Evolutionary conservation across 2,113 vertebrate genomes (phyloP).

Genomic region (Channa maculata): DNA sequence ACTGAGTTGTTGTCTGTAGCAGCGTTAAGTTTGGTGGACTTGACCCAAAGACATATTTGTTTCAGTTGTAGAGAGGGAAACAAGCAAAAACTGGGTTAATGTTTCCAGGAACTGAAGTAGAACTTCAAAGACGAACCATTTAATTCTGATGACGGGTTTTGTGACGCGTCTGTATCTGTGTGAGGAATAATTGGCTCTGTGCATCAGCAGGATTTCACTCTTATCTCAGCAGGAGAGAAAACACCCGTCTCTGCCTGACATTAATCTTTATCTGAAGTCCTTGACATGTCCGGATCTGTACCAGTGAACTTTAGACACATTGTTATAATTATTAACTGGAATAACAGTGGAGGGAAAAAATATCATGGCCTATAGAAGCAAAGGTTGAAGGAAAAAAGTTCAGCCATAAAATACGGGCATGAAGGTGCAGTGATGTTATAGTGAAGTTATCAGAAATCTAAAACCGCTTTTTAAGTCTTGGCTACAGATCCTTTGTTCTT

Average conservation of each 20-base stretch:
- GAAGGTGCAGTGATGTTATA: neutral
- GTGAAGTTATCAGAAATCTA: too few relatives aligned
- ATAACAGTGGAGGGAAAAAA: neutral
- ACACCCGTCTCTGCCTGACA: neutral
- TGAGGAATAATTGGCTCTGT: neutral
- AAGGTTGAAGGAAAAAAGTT: neutral
- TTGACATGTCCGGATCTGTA: conserved; percentile 22
- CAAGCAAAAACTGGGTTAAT: conserved; percentile 21
- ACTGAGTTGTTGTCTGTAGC: too few relatives aligned
- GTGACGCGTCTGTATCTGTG: neutral
- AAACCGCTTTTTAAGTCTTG: too few relatives aligned
- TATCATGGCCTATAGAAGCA: neutral
- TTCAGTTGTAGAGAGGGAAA: neutral
- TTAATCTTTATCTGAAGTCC: conserved; percentile 52
- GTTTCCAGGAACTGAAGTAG: conserved; percentile 1
- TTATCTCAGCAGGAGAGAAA: conserved; percentile 4
- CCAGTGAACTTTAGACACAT: conserved; percentile 26
- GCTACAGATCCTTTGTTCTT: too few relatives aligned
- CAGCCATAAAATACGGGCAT: neutral
- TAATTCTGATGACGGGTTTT: neutral
- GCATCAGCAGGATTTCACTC: too few relatives aligned
- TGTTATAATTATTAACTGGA: conserved; percentile 19
- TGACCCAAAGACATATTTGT: neutral
- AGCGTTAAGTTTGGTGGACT: too few relatives aligned
- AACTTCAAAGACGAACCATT: neutral